Evolutionary conservation across 53 echinoderm and acorn worm species (phyloP).

Genomic region (Patiria pectinifera): DNA sequence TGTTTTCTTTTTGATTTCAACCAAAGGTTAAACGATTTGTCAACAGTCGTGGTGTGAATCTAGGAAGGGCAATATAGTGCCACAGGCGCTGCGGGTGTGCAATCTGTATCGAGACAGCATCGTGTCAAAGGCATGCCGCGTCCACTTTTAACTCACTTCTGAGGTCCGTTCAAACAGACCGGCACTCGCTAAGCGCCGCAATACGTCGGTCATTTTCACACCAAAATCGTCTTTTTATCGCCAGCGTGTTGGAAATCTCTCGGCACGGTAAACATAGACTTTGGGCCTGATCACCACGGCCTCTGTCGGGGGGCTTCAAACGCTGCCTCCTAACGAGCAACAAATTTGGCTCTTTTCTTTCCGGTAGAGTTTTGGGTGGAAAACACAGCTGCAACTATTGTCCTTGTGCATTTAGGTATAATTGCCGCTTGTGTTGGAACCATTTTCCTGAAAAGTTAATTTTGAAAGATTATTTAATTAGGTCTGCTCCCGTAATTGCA

Average conservation of each 20-base stretch:
- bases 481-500: neutral
- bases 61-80: neutral
- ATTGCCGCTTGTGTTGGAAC: neutral
- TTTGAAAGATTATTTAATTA: constrained; percentile 27
- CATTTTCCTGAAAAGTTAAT: neutral
- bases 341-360: neutral
- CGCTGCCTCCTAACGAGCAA: constrained; percentile 21
- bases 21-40: constrained; percentile 45
- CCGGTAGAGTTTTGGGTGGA: neutral
- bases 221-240: constrained; percentile 50
- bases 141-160: constrained; percentile 29
- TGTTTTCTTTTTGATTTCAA: neutral
- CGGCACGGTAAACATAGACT: constrained; percentile 48
- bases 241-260: constrained; percentile 14
- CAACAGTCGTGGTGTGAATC: constrained; percentile 6
- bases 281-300: constrained; percentile 25
- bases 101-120: neutral
- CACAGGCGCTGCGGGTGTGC: neutral
- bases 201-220: constrained; percentile 63
- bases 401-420: neutral
- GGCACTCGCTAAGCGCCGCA: constrained; percentile 7
- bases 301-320: constrained; percentile 33
- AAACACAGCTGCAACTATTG: constrained; percentile 28
- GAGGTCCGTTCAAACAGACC: constrained; percentile 14
- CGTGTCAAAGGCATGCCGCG: constrained; percentile 43